Conservation (phyloP, 2,888 invertebrate species). For the Tachina fera region DNA sequence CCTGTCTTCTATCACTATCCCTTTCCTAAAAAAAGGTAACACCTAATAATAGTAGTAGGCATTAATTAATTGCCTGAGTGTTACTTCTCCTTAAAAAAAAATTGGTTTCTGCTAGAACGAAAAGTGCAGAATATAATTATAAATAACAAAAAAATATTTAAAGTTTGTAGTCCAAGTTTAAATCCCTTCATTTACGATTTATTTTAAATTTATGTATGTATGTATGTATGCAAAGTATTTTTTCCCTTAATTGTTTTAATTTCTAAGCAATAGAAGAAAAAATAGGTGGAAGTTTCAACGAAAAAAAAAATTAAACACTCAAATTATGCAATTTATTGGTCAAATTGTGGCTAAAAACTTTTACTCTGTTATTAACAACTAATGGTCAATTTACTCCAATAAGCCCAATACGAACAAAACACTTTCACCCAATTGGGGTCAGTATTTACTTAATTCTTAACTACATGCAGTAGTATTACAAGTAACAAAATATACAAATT, state of each 20-base stretch:
- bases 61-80: no score
- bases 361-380: conserved; percentile 49
- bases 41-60: no score
- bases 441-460: conserved; percentile 20
- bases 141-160: background rate
- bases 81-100: no score
- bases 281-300: background rate
- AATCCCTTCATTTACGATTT: background rate
- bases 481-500: conserved; percentile 60
- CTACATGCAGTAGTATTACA: background rate
- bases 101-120: no score
- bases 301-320: conserved; percentile 34
- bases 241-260: conserved; percentile 29
- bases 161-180: background rate
- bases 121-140: no score
- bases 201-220: background rate
- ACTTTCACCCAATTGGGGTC: conserved; percentile 19
- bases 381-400: conserved; percentile 21
- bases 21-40: no score
- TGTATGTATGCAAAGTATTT: background rate
- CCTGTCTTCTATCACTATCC: no score
- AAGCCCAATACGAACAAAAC: background rate
- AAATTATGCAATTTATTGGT: conserved; percentile 68
- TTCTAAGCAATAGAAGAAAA: conserved; percentile 28
- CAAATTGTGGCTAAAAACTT: conserved; percentile 64